Conservation (phyloP, 2,113 vertebrate species). For the Ancistrus triradiatus region DNA sequence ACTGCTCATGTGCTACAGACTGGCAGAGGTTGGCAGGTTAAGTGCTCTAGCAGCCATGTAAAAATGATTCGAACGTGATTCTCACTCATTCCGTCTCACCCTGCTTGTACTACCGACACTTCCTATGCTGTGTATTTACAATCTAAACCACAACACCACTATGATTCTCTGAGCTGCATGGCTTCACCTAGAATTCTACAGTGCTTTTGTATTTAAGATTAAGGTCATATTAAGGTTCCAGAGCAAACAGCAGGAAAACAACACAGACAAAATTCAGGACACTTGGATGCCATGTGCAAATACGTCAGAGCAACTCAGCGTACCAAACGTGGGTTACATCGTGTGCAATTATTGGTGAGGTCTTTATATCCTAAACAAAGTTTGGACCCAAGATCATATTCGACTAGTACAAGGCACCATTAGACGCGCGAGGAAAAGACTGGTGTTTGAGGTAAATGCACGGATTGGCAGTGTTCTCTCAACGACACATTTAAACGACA, state of each 20-base stretch:
- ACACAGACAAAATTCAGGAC: slow-evolving; percentile 50
- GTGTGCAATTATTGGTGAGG: slow-evolving; percentile 37
- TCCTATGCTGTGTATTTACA: not conserved
- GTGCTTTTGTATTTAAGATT: slow-evolving; percentile 20
- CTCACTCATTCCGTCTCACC: too few species aligned
- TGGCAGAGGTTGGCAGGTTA: too few species aligned
- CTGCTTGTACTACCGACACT: too few species aligned
- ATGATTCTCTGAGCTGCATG: slow-evolving; percentile 15
- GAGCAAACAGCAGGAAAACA: slow-evolving; percentile 45
- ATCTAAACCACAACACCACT: slow-evolving; percentile 12
- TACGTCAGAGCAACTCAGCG: slow-evolving; percentile 37
- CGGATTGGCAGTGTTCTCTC: slow-evolving; percentile 27
- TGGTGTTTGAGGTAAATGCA: slow-evolving; percentile 25
- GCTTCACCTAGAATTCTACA: slow-evolving; percentile 30
- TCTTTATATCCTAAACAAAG: not conserved
- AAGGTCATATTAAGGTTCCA: slow-evolving; percentile 22
- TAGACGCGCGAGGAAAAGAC: slow-evolving; percentile 31
- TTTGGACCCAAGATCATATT: slow-evolving; percentile 17
- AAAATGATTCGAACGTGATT: too few species aligned
- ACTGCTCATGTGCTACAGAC: too few species aligned
- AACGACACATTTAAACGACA: slow-evolving; percentile 11
- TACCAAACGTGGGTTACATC: slow-evolving; percentile 15
- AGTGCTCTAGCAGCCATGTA: too few species aligned
- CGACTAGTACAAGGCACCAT: slow-evolving; percentile 41
- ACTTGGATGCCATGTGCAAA: slow-evolving; percentile 68